Evolutionary conservation across 2,888 invertebrate species (phyloP).

Genomic region (Muscina levida): DNA sequence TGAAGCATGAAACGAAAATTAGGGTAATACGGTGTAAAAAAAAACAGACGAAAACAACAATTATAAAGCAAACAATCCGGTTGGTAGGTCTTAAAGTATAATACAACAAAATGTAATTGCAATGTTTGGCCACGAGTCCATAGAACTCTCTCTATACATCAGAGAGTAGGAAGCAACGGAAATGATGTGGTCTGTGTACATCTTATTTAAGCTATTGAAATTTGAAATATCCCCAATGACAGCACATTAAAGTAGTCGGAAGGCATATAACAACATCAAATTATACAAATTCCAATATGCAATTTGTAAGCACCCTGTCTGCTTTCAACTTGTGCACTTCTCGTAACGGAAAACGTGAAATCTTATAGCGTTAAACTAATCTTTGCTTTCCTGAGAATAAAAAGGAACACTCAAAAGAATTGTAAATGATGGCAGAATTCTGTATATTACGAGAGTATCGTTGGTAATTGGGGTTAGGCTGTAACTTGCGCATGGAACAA

Average conservation of each 20-base stretch:
- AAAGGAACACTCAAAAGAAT: too few relatives aligned
- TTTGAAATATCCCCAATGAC: conserved; percentile 22
- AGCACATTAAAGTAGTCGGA: conserved; percentile 23
- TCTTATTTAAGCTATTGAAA: conserved; percentile 4
- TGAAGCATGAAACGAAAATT: conserved; percentile 69
- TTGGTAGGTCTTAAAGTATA: conserved; percentile 51
- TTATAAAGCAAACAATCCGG: conserved; percentile 42
- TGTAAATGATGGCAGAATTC: too few relatives aligned
- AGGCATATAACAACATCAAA: conserved; percentile 21
- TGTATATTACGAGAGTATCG: too few relatives aligned
- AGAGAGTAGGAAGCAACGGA: neutral
- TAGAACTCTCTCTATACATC: neutral
- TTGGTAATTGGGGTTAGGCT: too few relatives aligned
- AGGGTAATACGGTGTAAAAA: conserved; percentile 76
- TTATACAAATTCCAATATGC: too few relatives aligned
- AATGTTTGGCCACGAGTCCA: conserved; percentile 15
- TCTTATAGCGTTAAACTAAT: conserved; percentile 26
- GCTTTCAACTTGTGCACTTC: too few relatives aligned
- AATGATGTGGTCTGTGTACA: conserved; percentile 2
- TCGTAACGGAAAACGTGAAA: neutral
- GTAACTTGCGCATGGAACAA: too few relatives aligned
- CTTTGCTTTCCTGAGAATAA: neutral
- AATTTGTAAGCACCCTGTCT: too few relatives aligned
- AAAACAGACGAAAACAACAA: conserved; percentile 28
- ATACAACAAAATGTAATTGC: conserved; percentile 31